These are phyloP conservation scores for Numenius arquata DNA, from an alignment of 2,113 vertebrate genomes.

Conservation along the genomic window DNA sequence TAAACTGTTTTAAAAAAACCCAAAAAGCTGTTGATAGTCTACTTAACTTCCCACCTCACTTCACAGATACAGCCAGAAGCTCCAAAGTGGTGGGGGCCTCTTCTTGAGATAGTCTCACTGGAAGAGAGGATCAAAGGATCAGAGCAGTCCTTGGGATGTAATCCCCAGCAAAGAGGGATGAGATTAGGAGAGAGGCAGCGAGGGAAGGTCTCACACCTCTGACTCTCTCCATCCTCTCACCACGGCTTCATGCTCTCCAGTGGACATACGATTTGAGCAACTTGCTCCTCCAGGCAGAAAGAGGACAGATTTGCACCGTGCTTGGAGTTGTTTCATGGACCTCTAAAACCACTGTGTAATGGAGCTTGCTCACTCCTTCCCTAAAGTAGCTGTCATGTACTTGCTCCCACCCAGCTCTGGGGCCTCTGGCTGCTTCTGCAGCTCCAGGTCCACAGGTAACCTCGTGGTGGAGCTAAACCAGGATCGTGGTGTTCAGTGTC, in stretches of 20 bases:
- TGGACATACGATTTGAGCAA: neutral
- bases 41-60: neutral
- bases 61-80: neutral
- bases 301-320: rapidly evolving
- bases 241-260: rapidly evolving
- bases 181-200: neutral
- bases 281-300: neutral
- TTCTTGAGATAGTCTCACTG: neutral
- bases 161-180: neutral
- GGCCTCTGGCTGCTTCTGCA: neutral
- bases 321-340: neutral
- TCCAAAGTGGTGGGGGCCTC: neutral
- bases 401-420: neutral
- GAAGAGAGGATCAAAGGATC: neutral
- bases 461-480: neutral
- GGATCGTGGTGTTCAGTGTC: neutral
- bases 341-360: neutral
- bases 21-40: neutral
- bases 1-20: neutral
- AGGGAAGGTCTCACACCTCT: neutral
- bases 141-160: neutral
- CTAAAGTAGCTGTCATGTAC: too few relatives aligned
- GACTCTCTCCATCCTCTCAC: neutral
- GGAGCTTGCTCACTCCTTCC: neutral
- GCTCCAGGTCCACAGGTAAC: neutral